A percentile compares a stretch with the other conserved stretches of the same genome.
These are phyloP conservation scores for Eucriotettix oculatus DNA, from an alignment of 2,888 invertebrate genomes.

Conservation along the genomic window DNA sequence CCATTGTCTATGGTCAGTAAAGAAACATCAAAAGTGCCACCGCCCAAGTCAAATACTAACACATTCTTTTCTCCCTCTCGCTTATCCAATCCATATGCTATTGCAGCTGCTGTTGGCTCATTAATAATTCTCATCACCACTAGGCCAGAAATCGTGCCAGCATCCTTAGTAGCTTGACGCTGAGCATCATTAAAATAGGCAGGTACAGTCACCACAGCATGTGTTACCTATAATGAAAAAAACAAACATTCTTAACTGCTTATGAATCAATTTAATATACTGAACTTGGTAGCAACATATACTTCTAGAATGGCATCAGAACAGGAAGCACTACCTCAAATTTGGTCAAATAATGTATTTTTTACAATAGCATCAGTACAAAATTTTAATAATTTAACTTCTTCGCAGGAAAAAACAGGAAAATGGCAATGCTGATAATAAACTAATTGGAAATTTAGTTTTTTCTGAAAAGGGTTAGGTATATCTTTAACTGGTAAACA, in stretches of 20 bases:
- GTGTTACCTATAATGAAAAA: conserved; percentile 31
- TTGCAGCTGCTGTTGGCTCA: conserved; percentile 93
- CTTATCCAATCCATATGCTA: conserved; percentile 93
- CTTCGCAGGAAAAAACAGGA: no score
- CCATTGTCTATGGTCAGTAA: conserved; percentile 96
- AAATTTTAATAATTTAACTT: no score
- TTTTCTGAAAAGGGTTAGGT: no score
- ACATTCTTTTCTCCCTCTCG: conserved; percentile 97
- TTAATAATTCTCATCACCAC: conserved; percentile 94
- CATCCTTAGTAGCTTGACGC: conserved; percentile 97
- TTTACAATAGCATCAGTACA: no score
- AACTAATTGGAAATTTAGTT: no score
- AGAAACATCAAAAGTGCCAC: conserved; percentile 98
- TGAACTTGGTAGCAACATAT: no score
- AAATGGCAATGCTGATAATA: no score
- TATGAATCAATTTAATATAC: no score
- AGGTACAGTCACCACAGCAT: conserved; percentile 88
- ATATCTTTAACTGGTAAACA: no score
- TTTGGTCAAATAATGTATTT: no score
- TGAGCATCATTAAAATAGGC: conserved; percentile 99
- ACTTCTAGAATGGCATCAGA: no score
- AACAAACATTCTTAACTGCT: not conserved
- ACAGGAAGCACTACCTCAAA: no score
- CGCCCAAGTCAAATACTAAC: conserved; percentile 95
- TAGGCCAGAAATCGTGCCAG: conserved; percentile 86